Evolutionary conservation across 2,888 invertebrate species (phyloP).

Genomic region (Beris chalybata): DNA sequence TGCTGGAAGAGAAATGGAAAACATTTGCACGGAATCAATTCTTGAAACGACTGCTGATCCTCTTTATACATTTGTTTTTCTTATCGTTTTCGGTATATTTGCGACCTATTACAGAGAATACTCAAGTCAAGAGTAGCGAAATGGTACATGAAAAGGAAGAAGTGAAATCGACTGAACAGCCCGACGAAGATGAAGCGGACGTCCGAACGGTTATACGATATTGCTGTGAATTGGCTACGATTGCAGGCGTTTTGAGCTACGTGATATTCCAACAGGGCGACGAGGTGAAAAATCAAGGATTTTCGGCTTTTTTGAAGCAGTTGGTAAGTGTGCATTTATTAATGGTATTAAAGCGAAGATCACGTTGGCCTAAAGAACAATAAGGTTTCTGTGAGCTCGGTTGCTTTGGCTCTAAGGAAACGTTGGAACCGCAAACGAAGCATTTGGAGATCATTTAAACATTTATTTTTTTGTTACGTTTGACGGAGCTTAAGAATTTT

Average conservation of each 20-base stretch:
- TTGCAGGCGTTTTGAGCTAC: conserved; percentile 83
- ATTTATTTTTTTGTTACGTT: not conserved
- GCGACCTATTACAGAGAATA: conserved; percentile 64
- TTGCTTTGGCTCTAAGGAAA: not conserved
- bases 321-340: conserved; percentile 65
- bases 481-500: no score
- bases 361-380: not conserved
- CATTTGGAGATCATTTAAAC: not conserved
- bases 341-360: conserved; percentile 15
- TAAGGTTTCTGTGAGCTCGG: not conserved
- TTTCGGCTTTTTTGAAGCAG: conserved; percentile 87
- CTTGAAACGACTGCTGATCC: conserved; percentile 83
- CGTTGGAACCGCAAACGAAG: no score
- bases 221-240: conserved; percentile 81
- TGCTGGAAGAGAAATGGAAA: conserved; percentile 99
- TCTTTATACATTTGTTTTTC: conserved; percentile 83
- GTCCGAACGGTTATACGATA: conserved; percentile 62
- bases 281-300: conserved; percentile 92
- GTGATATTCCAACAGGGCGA: conserved; percentile 90
- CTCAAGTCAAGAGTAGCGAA: conserved; percentile 43
- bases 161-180: not conserved
- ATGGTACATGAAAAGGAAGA: conserved; percentile 37
- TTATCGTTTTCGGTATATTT: conserved; percentile 90
- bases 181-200: conserved; percentile 55
- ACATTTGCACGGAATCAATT: conserved; percentile 95